Evolutionary conservation across 2,888 invertebrate genomes (phyloP), one percentile per base, ranked within the genome.

Genomic region (Sarcophaga variegata): DNA sequence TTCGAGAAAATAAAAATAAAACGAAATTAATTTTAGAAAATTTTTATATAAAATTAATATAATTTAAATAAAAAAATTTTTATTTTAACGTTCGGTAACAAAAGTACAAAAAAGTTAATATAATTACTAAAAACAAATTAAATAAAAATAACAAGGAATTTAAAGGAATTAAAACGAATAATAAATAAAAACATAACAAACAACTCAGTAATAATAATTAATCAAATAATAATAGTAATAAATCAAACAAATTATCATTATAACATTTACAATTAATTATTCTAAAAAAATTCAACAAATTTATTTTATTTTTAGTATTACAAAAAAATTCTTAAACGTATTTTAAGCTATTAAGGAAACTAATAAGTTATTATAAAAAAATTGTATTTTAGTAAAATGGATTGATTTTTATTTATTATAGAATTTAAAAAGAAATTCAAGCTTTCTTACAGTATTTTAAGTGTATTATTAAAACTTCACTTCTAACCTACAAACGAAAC

Each of bases 81-180:
- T 63, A 75, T 67, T 80, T 62, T 81, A 81, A 81, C 49, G 75
- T 89, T 89, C 85, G 88, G 86, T 84, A 88, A 88, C 88, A 88
- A 89, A 89, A 86, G 85, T 87, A 88, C 86, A 89, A 89, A 88
- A 76, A 63, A 80, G 60, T 75, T 77, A 14, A 70, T 71, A 62
- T 63, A 74, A 63, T 78, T 78, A 81, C 27, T 67, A 78, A 49
- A 84, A 62, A 81, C 81, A 75, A 63, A 11, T 66, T 17, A 70
- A 37, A 8, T 20, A 69, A 70, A 82, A 77, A 54, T 45, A 79
- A 63, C 14, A 88, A 82, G n/a, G 45, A 86, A 85, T 71, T 71
- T 77, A 88, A 87, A 37, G 27, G 6, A 64, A 37, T 25, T 17
- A 25, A 27, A 25, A 47, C 11, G 20, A 62, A 70, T 17, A 3